Evolutionary conservation across 1,140 invertebrate species (phyloP), one percentile per base, ranked within the genome.

Genomic region (Drosophila mojavensis): DNA sequence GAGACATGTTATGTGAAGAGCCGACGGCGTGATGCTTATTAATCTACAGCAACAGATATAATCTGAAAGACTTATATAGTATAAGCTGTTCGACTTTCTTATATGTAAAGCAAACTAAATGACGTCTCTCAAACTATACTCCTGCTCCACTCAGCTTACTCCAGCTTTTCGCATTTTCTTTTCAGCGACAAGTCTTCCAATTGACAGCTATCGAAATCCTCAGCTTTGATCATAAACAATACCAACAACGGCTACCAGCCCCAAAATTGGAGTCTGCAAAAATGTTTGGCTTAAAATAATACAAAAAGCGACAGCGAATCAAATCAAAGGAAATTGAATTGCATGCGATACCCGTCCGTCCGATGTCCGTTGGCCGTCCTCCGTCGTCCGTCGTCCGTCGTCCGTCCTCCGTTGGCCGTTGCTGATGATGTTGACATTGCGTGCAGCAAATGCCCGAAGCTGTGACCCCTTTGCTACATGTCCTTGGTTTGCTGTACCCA

Each of bases 271-370:
- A 47, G n/a, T 0, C 53, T 33, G 28, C 30, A 61, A 33, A 61
- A 50, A 51, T 17, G 51, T 71, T 70, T 71, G 54, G 54, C 66
- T 70, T 53, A 67, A 77, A 77, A 74, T 77, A 77, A 77, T 73
- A 64, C 72, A 73, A 77, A 73, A 73, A 62, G 41, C 51, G 48
- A 77, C 62, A 20, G 56, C 68, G 78, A 74, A 78, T 62, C 69
- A 77, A 68, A 74, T 75, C 61, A 69, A 50, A 88, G 80, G 74
- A 88, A 88, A 88, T 88, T 83, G 84, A 88, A 88, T 88, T 89
- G 84, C 84, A 78, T 64, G 54, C 80, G 59, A 67, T 74, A 74
- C 26, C 20, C 47, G 36, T 39, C 36, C 36, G 36, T 13, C 33
- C 33, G 7, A 2, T 9, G 33, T 36, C 33, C 33, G 33, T 5